Evolutionary conservation across 2,888 invertebrate genomes (phyloP).

Genomic region (Caenorhabditis sp.): DNA sequence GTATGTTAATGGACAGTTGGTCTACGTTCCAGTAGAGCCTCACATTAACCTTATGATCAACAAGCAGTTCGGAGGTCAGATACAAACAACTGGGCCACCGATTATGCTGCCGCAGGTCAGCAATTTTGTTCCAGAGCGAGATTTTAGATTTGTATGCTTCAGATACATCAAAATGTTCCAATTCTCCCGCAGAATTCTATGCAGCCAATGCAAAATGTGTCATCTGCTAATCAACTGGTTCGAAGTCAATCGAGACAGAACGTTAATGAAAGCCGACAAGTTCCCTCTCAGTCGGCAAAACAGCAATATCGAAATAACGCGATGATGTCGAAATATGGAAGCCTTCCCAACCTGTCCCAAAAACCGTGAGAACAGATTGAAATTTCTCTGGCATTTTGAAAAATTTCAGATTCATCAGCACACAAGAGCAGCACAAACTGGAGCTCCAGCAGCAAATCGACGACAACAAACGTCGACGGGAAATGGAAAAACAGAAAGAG

Average conservation of each 20-base stretch:
- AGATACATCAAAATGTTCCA: slow-evolving; percentile 38
- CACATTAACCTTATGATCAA: slow-evolving; percentile 68
- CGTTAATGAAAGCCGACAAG: slow-evolving; percentile 22
- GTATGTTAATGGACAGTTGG: slow-evolving; percentile 61
- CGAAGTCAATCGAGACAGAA: slow-evolving; percentile 35
- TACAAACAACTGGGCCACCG: background rate
- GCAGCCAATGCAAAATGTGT: background rate
- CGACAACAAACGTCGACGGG: slow-evolving; percentile 64
- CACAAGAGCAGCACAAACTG: slow-evolving; percentile 60
- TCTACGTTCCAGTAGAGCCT: slow-evolving; percentile 68
- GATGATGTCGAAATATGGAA: slow-evolving; percentile 38
- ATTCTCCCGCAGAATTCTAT: slow-evolving; percentile 24
- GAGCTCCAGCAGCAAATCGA: slow-evolving; percentile 69
- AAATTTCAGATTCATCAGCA: slow-evolving; percentile 26
- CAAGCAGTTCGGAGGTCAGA: slow-evolving; percentile 58
- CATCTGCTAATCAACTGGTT: background rate
- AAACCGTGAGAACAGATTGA: slow-evolving; percentile 10
- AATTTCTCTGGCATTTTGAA: background rate
- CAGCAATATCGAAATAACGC: slow-evolving; percentile 39
- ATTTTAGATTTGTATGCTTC: background rate
- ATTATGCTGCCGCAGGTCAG: slow-evolving; percentile 26
- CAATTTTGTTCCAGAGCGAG: background rate
- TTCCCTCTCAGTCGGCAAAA: slow-evolving; percentile 15
- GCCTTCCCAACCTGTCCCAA: slow-evolving; percentile 46
- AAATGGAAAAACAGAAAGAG: slow-evolving; percentile 68